These are phyloP conservation scores for Conomelus anceps DNA, from an alignment of 2,888 invertebrate species.

Conservation along the genomic window DNA sequence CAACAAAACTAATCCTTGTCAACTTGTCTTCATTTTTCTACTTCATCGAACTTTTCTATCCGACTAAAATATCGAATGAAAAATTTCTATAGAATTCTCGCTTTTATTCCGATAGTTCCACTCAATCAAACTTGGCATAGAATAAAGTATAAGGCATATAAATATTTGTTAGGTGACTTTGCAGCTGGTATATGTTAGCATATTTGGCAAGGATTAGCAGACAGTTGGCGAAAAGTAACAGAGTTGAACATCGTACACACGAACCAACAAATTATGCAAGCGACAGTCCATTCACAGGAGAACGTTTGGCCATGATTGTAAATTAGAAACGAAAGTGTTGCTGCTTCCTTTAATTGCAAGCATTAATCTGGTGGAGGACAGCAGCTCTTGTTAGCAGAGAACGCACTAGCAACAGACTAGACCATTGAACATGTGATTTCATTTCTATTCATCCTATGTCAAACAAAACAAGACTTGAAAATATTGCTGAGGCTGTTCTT, in stretches of 20 bases:
- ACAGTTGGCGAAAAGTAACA: not conserved
- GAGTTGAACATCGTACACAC: not conserved
- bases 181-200: not conserved
- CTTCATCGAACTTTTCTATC: too few species aligned
- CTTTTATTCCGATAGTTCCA: too few species aligned
- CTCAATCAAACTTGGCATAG: too few species aligned
- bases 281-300: not conserved
- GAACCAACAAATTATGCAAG: not conserved
- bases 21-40: too few species aligned
- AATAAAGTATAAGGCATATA: too few species aligned
- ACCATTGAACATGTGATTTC: not conserved
- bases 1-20: too few species aligned
- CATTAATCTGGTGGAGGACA: not conserved
- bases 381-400: not conserved
- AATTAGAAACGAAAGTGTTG: not conserved
- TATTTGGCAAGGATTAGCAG: not conserved
- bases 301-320: not conserved
- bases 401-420: not conserved
- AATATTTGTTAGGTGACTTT: not conserved
- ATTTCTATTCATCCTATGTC: not conserved
- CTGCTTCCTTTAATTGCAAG: not conserved
- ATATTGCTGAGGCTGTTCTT: not conserved
- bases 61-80: too few species aligned
- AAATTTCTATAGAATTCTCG: too few species aligned
- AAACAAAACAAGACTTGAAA: not conserved